A percentile compares a stretch with the other conserved stretches of the same genome.
These are phyloP conservation scores for Gymnodraco acuticeps DNA, from an alignment of 2,797 vertebrate species.

Conservation along the genomic window DNA sequence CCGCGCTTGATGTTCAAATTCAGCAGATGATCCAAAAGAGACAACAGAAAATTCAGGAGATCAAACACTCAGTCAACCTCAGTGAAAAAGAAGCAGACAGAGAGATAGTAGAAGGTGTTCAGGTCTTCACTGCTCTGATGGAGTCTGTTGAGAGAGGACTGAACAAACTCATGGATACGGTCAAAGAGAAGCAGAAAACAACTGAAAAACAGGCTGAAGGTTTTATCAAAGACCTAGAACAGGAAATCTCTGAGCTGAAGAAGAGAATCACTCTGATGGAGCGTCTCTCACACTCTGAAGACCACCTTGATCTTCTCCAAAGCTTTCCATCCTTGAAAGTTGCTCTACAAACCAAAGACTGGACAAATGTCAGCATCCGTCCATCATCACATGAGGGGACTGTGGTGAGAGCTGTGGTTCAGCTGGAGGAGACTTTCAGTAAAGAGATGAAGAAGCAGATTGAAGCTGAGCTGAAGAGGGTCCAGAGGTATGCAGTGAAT, in stretches of 20 bases:
- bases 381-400: neutral
- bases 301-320: neutral
- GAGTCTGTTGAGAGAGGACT: neutral
- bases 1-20: neutral
- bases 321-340: neutral
- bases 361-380: neutral
- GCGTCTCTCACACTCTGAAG: neutral
- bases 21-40: conserved; percentile 29
- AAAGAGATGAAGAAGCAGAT: fast-evolving
- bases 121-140: conserved; percentile 21
- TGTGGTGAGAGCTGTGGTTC: neutral
- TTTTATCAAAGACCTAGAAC: conserved; percentile 13
- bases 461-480: neutral
- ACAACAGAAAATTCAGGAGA: conserved; percentile 16
- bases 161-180: fast-evolving
- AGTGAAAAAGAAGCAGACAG: conserved; percentile 9
- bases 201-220: neutral
- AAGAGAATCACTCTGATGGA: neutral
- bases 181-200: neutral
- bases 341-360: neutral
- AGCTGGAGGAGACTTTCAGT: conserved; percentile 4
- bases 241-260: conserved; percentile 28
- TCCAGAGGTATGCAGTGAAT: neutral
- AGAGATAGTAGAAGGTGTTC: conserved; percentile 25
- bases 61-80: neutral